A percentile compares a stretch with the other conserved stretches of the same genome.
Conservation (phyloP, 1,140 invertebrate genomes). For the Drosophila miranda region DNA sequence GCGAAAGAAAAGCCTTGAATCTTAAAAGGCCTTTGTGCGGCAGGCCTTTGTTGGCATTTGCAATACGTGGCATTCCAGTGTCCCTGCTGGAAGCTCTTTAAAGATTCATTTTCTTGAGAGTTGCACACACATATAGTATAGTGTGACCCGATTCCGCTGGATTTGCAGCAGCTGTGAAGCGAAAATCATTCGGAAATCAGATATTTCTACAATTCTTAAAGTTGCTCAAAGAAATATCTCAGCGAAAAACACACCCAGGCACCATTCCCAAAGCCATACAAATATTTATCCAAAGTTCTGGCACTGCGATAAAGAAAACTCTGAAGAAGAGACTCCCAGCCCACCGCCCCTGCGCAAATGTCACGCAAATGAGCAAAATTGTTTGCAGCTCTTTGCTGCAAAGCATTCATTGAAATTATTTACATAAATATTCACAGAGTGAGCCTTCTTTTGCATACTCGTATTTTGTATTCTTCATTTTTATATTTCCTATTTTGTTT, state of each 20-base stretch:
- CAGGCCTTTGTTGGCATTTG: conserved; percentile 31
- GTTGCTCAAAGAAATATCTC: conserved; percentile 2
- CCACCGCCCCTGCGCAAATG: conserved; percentile 26
- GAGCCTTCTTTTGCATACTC: conserved; percentile 27
- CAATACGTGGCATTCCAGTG: conserved; percentile 1
- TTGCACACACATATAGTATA: too few species aligned
- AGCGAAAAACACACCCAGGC: conserved; percentile 48
- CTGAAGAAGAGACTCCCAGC: conserved; percentile 35
- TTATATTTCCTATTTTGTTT: conserved; percentile 35
- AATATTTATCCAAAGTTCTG: conserved; percentile 40
- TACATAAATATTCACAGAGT: conserved; percentile 57
- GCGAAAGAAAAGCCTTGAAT: conserved; percentile 60
- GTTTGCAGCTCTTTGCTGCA: conserved; percentile 21
- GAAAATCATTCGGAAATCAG: conserved; percentile 1
- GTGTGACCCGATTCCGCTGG: background rate
- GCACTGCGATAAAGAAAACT: conserved; percentile 17
- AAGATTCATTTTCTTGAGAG: conserved; percentile 19
- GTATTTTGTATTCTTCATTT: conserved; percentile 38
- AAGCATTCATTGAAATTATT: conserved; percentile 63
- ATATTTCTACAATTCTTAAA: conserved; percentile 19
- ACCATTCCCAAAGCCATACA: conserved; percentile 11
- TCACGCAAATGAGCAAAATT: conserved; percentile 65
- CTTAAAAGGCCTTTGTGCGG: conserved; percentile 34
- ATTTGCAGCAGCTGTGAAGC: conserved; percentile 24
- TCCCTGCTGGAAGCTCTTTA: conserved; percentile 25